A percentile compares a stretch with the other conserved stretches of the same genome.
phyloP scores from a whole-genome alignment of 1,140 invertebrate species.

The Magallana angulata region DNA sequence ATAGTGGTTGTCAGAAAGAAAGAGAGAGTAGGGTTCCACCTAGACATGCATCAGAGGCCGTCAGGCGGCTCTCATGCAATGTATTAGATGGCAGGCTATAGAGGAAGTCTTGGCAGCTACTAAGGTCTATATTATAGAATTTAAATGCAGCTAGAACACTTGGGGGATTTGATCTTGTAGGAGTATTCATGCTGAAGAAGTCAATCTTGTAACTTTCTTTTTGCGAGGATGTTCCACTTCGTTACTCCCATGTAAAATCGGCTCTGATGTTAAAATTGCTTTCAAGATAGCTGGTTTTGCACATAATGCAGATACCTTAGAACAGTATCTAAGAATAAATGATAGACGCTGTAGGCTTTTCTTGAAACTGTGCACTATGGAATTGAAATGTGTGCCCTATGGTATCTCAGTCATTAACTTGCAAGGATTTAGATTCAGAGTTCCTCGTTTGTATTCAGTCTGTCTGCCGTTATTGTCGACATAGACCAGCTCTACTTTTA shows the following conservation, averaged over 20 bases:
- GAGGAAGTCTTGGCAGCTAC: too few species aligned
- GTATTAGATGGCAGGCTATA: neutral
- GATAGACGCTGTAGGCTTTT: neutral
- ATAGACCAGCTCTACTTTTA: too few species aligned
- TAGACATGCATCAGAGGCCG: neutral
- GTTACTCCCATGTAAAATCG: neutral
- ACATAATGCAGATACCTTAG: neutral
- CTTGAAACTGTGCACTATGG: slow-evolving; percentile 11
- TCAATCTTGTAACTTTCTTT: too few species aligned
- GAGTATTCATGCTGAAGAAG: too few species aligned
- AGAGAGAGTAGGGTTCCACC: neutral
- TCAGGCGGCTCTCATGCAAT: neutral
- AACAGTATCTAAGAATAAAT: slow-evolving; percentile 1
- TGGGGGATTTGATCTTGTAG: too few species aligned
- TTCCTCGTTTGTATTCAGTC: neutral
- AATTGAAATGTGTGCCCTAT: neutral
- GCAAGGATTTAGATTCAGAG: neutral
- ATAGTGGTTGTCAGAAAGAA: neutral
- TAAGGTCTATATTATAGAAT: too few species aligned
- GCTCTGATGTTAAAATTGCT: neutral
- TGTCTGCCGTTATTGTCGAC: too few species aligned
- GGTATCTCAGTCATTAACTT: neutral
- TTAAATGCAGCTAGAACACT: too few species aligned
- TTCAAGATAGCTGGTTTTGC: neutral
- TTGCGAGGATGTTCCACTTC: too few species aligned